Percentiles rank a stretch among this genome's conserved stretches.
phyloP scores from a whole-genome alignment of 2,888 invertebrate species.

The Amblyjoppa fuscipennis region DNA sequence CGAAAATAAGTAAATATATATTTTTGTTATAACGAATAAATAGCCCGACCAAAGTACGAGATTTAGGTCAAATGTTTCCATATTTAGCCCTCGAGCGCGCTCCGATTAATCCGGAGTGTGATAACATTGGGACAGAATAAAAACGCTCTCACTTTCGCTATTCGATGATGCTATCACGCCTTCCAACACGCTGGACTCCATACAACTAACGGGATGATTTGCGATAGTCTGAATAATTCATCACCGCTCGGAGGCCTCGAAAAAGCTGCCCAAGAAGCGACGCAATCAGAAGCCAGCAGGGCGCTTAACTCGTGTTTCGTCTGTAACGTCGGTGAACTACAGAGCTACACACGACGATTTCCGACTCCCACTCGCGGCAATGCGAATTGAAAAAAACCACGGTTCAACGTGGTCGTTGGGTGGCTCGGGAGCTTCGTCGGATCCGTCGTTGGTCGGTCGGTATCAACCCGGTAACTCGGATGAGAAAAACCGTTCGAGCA shows the following conservation, averaged over 20 bases:
- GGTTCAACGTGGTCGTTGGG: conserved; percentile 14
- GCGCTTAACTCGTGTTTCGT: conserved; percentile 76
- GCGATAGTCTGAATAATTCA: conserved; percentile 68
- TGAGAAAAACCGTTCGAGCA: conserved; percentile 40
- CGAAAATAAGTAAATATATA: no score
- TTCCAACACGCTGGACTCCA: conserved; percentile 6
- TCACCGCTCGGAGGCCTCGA: conserved; percentile 33
- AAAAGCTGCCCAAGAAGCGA: conserved; percentile 67
- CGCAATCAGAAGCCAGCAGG: conserved; percentile 72
- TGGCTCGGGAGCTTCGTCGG: conserved; percentile 19
- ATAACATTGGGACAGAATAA: neutral
- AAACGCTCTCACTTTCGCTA: conserved; percentile 1
- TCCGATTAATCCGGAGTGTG: neutral
- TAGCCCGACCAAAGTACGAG: no score
- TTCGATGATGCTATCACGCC: conserved; percentile 7
- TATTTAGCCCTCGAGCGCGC: neutral
- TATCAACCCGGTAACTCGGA: neutral
- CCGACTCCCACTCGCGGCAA: conserved; percentile 2
- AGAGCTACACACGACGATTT: conserved; percentile 13
- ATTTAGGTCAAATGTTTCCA: no score
- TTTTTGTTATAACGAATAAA: no score
- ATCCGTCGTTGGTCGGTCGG: neutral
- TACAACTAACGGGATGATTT: conserved; percentile 19
- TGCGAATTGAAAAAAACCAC: conserved; percentile 40
- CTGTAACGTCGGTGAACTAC: conserved; percentile 11